Evolutionary conservation across 2,888 invertebrate species (phyloP).

Genomic region (Scelioninae gen. 2): DNA sequence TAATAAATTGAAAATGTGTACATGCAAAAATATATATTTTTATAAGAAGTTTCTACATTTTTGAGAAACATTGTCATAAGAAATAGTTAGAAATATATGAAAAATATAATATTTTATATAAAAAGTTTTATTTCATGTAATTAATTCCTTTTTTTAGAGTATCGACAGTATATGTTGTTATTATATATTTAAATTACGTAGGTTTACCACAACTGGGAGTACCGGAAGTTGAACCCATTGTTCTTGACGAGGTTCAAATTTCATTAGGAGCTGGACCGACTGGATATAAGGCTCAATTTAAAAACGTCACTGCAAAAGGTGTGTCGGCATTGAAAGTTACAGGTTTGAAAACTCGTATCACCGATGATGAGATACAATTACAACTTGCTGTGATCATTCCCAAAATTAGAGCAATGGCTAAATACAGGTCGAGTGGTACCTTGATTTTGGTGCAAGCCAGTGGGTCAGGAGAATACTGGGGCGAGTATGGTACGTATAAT

Average conservation of each 20-base stretch:
- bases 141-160: too few species aligned
- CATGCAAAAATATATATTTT: too few species aligned
- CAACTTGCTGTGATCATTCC: conserved; percentile 88
- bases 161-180: too few species aligned
- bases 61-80: too few species aligned
- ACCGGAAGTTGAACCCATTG: conserved; percentile 82
- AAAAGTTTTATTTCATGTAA: too few species aligned
- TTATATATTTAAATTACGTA: conserved; percentile 41
- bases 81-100: too few species aligned
- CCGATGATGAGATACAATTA: conserved; percentile 84
- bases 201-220: conserved; percentile 73
- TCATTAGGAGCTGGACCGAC: conserved; percentile 88
- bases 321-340: conserved; percentile 88
- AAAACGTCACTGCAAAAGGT: conserved; percentile 87
- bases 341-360: conserved; percentile 81
- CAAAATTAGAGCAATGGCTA: conserved; percentile 86
- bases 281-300: conserved; percentile 88
- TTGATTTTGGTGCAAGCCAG: conserved; percentile 88
- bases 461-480: conserved; percentile 92
- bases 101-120: too few species aligned
- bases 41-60: too few species aligned
- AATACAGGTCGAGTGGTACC: conserved; percentile 88
- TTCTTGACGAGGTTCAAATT: conserved; percentile 89
- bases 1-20: too few species aligned
- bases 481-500: conserved; percentile 84